These are phyloP conservation scores for Drosophila repletoides DNA, from an alignment of 1,140 invertebrate species.

Conservation along the genomic window DNA sequence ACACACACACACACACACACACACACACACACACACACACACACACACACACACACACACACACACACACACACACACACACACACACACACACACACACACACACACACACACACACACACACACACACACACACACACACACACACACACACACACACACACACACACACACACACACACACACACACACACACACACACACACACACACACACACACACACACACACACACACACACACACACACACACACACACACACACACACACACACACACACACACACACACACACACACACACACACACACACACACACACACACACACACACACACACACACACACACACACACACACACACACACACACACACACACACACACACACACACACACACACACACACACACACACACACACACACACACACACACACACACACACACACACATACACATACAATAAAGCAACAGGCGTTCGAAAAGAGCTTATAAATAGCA, in stretches of 20 bases:
- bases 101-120: background rate
- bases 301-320: background rate
- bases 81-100: background rate
- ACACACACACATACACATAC: background rate
- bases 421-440: background rate
- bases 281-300: background rate
- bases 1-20: background rate
- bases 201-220: background rate
- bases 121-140: background rate
- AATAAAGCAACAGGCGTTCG: constrained; percentile 26
- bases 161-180: background rate
- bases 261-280: background rate
- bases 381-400: background rate
- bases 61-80: background rate
- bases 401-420: background rate
- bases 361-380: background rate
- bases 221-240: background rate
- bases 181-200: background rate
- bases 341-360: background rate
- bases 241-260: background rate
- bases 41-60: background rate
- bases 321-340: background rate
- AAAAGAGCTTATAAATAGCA: constrained; percentile 26
- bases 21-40: background rate
- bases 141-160: background rate